Conservation (phyloP, 2,888 invertebrate species). For the Gasteruption jaculator region DNA sequence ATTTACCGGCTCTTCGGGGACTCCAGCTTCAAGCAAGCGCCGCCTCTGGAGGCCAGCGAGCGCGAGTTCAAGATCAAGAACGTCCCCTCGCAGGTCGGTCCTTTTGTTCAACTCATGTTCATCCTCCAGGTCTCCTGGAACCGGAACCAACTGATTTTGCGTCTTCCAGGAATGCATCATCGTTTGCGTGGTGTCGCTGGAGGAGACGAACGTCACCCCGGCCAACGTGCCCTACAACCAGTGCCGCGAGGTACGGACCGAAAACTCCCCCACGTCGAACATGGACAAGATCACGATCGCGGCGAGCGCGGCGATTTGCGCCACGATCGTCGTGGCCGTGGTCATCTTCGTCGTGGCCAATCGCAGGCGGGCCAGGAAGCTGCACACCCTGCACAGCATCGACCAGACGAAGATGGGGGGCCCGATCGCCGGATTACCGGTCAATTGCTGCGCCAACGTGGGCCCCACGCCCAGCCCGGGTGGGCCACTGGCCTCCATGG, state of each 20-base stretch:
- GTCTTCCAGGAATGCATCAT: slow-evolving; percentile 79
- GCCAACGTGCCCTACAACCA: slow-evolving; percentile 81
- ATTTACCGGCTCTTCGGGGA: slow-evolving; percentile 88
- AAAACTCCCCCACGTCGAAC: slow-evolving; percentile 76
- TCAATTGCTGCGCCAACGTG: slow-evolving; percentile 72
- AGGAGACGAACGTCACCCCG: slow-evolving; percentile 83
- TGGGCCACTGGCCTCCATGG: slow-evolving; percentile 71
- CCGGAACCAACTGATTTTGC: slow-evolving; percentile 1
- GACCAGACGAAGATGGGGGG: slow-evolving; percentile 66
- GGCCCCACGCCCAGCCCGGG: slow-evolving; percentile 73
- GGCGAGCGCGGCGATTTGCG: slow-evolving; percentile 89
- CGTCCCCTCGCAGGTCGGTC: slow-evolving; percentile 76
- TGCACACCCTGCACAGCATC: slow-evolving; percentile 61
- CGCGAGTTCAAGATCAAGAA: slow-evolving; percentile 90
- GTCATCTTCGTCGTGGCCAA: slow-evolving; percentile 87
- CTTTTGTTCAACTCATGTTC: slow-evolving; percentile 24
- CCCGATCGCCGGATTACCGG: slow-evolving; percentile 70
- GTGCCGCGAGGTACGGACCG: slow-evolving; percentile 85
- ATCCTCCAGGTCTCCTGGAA: background rate
- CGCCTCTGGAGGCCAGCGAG: slow-evolving; percentile 83
- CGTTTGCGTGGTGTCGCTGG: slow-evolving; percentile 87
- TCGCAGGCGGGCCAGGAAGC: slow-evolving; percentile 70
- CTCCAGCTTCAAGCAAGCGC: slow-evolving; percentile 84
- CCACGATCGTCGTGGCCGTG: slow-evolving; percentile 85
- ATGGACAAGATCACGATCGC: slow-evolving; percentile 95